phyloP scores from a whole-genome alignment of 2,888 invertebrate species.

The Scelioninae gen. 1 region DNA sequence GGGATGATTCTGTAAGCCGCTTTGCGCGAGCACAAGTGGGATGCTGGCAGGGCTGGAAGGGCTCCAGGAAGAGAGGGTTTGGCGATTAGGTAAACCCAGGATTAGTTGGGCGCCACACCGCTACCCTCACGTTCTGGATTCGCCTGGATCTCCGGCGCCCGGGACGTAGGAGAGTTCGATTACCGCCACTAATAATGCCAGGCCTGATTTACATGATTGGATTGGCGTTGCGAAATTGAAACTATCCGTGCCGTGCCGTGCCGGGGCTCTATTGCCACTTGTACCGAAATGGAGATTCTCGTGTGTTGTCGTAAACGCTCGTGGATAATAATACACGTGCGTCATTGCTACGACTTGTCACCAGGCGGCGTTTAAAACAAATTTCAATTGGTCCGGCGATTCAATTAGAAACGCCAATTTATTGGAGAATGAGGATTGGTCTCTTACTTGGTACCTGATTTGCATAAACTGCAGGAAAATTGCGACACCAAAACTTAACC shows the following conservation, averaged over 20 bases:
- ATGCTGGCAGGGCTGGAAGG: constrained; percentile 77
- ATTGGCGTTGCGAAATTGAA: constrained; percentile 84
- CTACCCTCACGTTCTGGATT: constrained; percentile 72
- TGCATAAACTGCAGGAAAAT: not conserved
- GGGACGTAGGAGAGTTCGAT: constrained; percentile 77
- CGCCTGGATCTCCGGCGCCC: constrained; percentile 69
- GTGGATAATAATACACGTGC: constrained; percentile 61
- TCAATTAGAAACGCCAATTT: constrained; percentile 43
- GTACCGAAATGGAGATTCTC: constrained; percentile 72
- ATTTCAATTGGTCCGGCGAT: constrained; percentile 18
- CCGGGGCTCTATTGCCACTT: constrained; percentile 65
- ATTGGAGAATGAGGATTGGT: constrained; percentile 11
- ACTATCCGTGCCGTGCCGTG: constrained; percentile 73
- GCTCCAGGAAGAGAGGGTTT: constrained; percentile 76
- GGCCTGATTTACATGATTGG: constrained; percentile 84
- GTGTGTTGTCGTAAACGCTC: constrained; percentile 60
- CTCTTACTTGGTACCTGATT: constrained; percentile 13
- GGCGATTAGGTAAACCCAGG: constrained; percentile 84
- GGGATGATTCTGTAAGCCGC: constrained; percentile 82
- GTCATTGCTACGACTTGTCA: constrained; percentile 49
- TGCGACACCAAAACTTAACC: not conserved
- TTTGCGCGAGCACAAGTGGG: constrained; percentile 80
- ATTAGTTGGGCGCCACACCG: constrained; percentile 81
- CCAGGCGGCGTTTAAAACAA: constrained; percentile 36
- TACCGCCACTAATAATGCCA: constrained; percentile 82